Base-by-base conservation (phyloP, 2,113 vertebrate genomes). In the Microcebus murinus region DNA sequence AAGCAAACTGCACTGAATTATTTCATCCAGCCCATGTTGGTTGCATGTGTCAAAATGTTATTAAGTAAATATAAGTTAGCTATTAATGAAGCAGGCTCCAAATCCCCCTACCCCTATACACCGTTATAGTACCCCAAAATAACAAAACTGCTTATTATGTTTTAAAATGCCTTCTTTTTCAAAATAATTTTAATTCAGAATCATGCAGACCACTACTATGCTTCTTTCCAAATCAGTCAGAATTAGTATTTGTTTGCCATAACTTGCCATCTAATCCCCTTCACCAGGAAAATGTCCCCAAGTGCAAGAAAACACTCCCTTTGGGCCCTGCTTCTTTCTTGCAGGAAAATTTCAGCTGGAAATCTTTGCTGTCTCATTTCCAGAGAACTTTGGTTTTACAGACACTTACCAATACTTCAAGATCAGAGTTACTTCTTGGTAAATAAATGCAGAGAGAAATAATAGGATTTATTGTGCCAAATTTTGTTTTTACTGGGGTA, bases 371-470 rank as follows among this genome's bases (percentile, higher is more conserved):
- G 42, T 63, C 10, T 87, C 31, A 50, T 92, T 65, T 76, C 39
- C 17, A 17, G 36, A 88, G 59, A 20, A 87, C 61, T 83, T 25
- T 68, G 71, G 36, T 65, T 65, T 90, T 70, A 61, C 2, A 87
- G n/a, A 59, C 11, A 74, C 27, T 91, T 63, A 39, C 42, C 45
- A 61, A 29, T 67, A 91, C 50, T 76, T 27, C 31, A 34, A 93
- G 61, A 77, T 88, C 21, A 92, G 86, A 74, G 31, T 82, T 48
- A 80, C 17, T 34, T 70, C 25, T 57, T 15, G 13, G 31, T 74
- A 84, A 90, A 87, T 87, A 92, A 92, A 89, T 34, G 7, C 15
- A 94, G 61, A 52, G 25, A 84, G 20, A 39, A 68, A 90, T 25
- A 94, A 94, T 21, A 71, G 17, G 13, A 27, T 42, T 77, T 79